phyloP scores from a whole-genome alignment of 2,888 invertebrate species.

The Athrips mouffetella region DNA sequence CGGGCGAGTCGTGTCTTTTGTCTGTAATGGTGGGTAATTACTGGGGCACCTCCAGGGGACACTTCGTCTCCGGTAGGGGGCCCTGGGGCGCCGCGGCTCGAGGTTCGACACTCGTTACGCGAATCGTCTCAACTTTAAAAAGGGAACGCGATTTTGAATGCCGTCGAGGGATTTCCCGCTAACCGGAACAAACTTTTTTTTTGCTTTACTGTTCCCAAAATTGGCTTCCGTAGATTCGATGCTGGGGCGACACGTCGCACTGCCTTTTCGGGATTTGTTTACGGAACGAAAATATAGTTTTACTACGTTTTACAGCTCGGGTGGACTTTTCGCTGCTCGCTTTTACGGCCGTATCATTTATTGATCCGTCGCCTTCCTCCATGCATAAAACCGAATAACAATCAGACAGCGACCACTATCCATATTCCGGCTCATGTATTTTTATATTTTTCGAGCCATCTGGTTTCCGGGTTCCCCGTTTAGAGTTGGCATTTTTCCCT shows the following conservation, averaged over 20 bases:
- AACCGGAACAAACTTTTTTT: constrained; percentile 51
- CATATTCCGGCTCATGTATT: constrained; percentile 63
- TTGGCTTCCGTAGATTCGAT: constrained; percentile 34
- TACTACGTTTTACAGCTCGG: constrained; percentile 38
- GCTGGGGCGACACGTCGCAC: constrained; percentile 11
- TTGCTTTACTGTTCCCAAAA: constrained; percentile 44
- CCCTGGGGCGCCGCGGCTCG: constrained; percentile 44
- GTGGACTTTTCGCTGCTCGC: constrained; percentile 39
- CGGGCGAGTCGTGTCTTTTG: constrained; percentile 76
- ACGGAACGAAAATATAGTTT: constrained; percentile 39
- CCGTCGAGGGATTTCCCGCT: constrained; percentile 60
- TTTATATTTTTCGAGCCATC: constrained; percentile 70
- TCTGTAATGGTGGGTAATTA: constrained; percentile 78
- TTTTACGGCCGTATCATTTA: constrained; percentile 53
- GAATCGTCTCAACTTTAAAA: constrained; percentile 76
- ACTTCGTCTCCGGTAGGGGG: constrained; percentile 59
- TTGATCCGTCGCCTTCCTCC: constrained; percentile 43
- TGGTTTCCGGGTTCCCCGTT: constrained; percentile 55
- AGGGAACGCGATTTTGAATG: constrained; percentile 72
- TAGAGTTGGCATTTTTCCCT: constrained; percentile 47
- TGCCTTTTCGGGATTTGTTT: constrained; percentile 37
- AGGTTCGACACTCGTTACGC: constrained; percentile 76
- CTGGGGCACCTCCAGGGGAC: constrained; percentile 71
- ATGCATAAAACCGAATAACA: constrained; percentile 58
- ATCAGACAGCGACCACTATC: constrained; percentile 56